These are phyloP conservation scores for Bucorvus abyssinicus DNA, from an alignment of 2,797 vertebrate species.

Conservation along the genomic window DNA sequence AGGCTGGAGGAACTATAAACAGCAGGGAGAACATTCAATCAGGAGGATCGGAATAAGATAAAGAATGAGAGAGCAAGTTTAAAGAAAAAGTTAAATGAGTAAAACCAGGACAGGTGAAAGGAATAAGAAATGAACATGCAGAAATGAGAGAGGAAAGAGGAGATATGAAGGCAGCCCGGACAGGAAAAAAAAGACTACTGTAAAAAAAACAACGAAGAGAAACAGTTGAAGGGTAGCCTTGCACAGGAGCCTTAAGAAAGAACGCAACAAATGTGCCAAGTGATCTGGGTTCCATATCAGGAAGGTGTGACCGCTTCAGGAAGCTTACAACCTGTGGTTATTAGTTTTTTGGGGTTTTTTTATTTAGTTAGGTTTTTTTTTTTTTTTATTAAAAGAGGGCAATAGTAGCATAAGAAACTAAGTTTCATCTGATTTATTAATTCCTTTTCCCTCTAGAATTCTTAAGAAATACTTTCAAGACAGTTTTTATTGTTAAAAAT, in stretches of 20 bases:
- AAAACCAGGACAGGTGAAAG: slow-evolving; percentile 1
- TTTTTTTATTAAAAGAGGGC: too few relatives aligned
- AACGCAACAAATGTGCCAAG: not conserved
- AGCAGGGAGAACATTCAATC: not conserved
- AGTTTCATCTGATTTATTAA: not conserved
- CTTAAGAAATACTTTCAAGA: not conserved
- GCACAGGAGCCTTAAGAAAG: not conserved
- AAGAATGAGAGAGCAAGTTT: not conserved
- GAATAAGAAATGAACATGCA: not conserved
- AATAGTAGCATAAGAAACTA: not conserved
- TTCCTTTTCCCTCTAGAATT: not conserved
- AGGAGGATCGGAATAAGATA: not conserved
- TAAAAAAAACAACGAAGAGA: not conserved
- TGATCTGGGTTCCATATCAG: not conserved
- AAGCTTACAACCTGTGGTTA: not conserved
- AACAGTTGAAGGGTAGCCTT: not conserved
- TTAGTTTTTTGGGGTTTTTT: too few relatives aligned
- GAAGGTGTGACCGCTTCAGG: not conserved
- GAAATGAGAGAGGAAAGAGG: not conserved
- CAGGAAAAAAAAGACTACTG: not conserved
- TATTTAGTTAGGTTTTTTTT: not conserved
- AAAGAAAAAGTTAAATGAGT: not conserved
- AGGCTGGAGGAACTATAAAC: not conserved
- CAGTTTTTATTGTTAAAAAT: not conserved
- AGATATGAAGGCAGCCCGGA: not conserved